These are phyloP conservation scores for Mareca strepera DNA, from an alignment of 2,797 vertebrate genomes.

Conservation along the genomic window DNA sequence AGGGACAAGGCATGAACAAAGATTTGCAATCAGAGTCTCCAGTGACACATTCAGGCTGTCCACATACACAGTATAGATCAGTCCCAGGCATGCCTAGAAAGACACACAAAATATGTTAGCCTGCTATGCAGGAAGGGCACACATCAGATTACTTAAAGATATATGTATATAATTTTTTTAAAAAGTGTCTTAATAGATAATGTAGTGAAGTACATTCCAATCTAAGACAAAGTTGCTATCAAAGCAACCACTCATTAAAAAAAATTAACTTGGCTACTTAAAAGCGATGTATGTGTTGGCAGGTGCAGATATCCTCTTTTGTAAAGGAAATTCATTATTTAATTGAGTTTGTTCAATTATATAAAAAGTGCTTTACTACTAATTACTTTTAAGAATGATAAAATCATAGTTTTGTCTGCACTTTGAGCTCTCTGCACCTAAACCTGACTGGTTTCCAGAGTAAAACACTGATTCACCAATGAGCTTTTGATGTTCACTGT, in stretches of 20 bases:
- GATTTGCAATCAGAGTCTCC: slow-evolving; percentile 92
- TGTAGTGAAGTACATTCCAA: background rate
- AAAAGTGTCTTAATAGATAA: background rate
- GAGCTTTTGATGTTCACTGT: background rate
- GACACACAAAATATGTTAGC: slow-evolving; percentile 16
- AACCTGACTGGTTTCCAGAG: background rate
- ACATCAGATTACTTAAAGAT: background rate
- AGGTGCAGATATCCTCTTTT: background rate
- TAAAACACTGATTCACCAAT: background rate
- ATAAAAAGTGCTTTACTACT: background rate
- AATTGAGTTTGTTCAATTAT: background rate
- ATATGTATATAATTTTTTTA: accelerated
- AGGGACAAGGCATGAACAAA: slow-evolving; percentile 93
- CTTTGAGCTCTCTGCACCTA: background rate
- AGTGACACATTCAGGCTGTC: slow-evolving; percentile 91
- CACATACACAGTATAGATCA: slow-evolving; percentile 95
- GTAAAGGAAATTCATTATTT: background rate
- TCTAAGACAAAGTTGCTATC: background rate
- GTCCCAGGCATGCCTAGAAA: slow-evolving; percentile 92
- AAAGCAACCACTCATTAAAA: background rate
- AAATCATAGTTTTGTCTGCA: background rate
- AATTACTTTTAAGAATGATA: background rate
- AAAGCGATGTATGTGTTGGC: background rate
- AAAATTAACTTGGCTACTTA: slow-evolving; percentile 19
- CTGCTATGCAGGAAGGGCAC: background rate